These are phyloP conservation scores for Apostichopus japonicus DNA, from an alignment of 35 echinoderm and acorn worm genomes.

Conservation along the genomic window DNA sequence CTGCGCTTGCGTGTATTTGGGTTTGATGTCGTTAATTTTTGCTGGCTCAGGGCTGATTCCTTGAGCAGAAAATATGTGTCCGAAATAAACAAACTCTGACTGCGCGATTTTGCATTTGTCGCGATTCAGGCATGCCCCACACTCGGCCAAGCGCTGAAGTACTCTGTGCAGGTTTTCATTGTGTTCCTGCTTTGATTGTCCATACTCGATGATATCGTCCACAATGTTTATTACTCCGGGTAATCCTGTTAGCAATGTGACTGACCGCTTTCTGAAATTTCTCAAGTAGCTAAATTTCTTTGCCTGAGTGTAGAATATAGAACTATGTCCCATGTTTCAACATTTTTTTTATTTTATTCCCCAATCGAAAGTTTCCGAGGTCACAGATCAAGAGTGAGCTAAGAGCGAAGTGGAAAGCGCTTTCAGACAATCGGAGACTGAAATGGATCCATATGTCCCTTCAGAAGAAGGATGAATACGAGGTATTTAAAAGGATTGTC, in stretches of 20 bases:
- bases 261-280: slow-evolving; percentile 65
- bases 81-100: no score
- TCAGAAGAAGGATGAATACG: slow-evolving; percentile 68
- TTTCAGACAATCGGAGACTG: slow-evolving; percentile 71
- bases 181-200: not conserved
- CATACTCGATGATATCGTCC: slow-evolving; percentile 28
- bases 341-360: not conserved
- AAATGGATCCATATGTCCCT: slow-evolving; percentile 85
- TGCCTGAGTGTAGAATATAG: no score
- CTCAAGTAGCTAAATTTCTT: no score
- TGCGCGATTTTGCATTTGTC: no score
- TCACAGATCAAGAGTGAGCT: slow-evolving; percentile 27
- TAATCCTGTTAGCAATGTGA: slow-evolving; percentile 52
- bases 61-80: no score
- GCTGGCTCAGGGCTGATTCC: no score
- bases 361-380: slow-evolving; percentile 20
- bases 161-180: slow-evolving; percentile 1
- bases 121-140: no score
- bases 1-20: no score
- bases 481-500: no score
- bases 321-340: not conserved
- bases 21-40: no score
- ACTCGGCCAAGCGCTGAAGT: not conserved
- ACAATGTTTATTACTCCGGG: slow-evolving; percentile 18
- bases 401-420: slow-evolving; percentile 65